These are phyloP conservation scores for Catostomus latipinnis DNA, from an alignment of 2,797 vertebrate species.

Conservation along the genomic window DNA sequence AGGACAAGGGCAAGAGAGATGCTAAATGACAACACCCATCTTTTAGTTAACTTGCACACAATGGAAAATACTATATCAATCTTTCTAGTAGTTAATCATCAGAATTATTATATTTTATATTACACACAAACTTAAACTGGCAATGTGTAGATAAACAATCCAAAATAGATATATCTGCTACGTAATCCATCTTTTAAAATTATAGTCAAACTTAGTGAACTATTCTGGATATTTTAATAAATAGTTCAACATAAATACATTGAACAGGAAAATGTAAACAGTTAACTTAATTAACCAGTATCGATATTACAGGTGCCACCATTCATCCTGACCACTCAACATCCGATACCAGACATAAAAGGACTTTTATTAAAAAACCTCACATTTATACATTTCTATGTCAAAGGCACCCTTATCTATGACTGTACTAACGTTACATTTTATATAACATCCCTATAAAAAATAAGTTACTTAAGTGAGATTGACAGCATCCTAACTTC, in stretches of 20 bases:
- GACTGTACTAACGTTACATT: neutral
- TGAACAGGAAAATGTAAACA: constrained; percentile 3
- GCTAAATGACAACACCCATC: neutral
- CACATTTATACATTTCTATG: neutral
- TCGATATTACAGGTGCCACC: constrained; percentile 13
- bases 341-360: neutral
- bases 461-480: too few relatives aligned
- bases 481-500: too few relatives aligned
- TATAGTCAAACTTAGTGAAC: neutral
- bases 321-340: neutral
- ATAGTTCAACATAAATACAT: neutral
- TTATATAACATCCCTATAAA: neutral
- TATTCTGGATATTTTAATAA: neutral
- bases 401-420: neutral
- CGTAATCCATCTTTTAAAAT: neutral
- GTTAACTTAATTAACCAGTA: constrained; percentile 6
- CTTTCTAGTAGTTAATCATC: neutral
- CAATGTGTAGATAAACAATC: neutral
- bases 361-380: neutral
- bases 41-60: neutral
- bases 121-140: neutral
- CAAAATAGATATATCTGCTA: neutral
- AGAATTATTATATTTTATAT: neutral
- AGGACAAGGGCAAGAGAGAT: neutral
- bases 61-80: neutral